Evolutionary conservation across 2,797 vertebrate genomes (phyloP).

Genomic region (Mormyrops boulengeri): DNA sequence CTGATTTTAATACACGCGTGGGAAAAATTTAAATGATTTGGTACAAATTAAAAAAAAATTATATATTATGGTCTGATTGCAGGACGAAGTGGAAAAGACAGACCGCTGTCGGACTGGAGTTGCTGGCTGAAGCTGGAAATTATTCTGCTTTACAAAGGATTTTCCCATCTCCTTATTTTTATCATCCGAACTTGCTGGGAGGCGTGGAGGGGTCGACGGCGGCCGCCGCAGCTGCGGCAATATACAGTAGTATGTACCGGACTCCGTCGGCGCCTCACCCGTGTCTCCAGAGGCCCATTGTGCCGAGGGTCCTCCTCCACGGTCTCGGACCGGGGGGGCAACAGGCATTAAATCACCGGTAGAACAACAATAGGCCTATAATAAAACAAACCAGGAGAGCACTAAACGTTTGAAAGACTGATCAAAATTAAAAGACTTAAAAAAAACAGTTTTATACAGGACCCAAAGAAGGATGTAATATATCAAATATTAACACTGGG

Average conservation of each 20-base stretch:
- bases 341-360: constrained; percentile 82
- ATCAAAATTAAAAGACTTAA: constrained; percentile 64
- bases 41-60: background rate
- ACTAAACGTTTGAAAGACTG: constrained; percentile 44
- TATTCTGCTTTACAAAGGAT: constrained; percentile 81
- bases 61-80: constrained; percentile 61
- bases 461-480: constrained; percentile 59
- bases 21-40: background rate
- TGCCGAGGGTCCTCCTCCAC: constrained; percentile 93
- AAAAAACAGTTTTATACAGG: constrained; percentile 56
- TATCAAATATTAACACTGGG: constrained; percentile 59
- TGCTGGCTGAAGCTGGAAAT: constrained; percentile 76
- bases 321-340: constrained; percentile 91
- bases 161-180: constrained; percentile 88
- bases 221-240: constrained; percentile 87
- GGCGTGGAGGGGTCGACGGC: constrained; percentile 95
- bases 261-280: constrained; percentile 89
- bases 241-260: constrained; percentile 99
- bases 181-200: constrained; percentile 87
- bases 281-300: constrained; percentile 87
- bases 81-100: constrained; percentile 89
- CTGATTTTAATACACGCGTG: background rate
- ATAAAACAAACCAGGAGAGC: background rate
- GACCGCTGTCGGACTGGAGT: constrained; percentile 46
- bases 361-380: constrained; percentile 43